Percentiles rank a stretch among this genome's conserved stretches.
These are phyloP conservation scores for Vicugna pacos DNA, from an alignment of 2,113 vertebrate species.

Conservation along the genomic window DNA sequence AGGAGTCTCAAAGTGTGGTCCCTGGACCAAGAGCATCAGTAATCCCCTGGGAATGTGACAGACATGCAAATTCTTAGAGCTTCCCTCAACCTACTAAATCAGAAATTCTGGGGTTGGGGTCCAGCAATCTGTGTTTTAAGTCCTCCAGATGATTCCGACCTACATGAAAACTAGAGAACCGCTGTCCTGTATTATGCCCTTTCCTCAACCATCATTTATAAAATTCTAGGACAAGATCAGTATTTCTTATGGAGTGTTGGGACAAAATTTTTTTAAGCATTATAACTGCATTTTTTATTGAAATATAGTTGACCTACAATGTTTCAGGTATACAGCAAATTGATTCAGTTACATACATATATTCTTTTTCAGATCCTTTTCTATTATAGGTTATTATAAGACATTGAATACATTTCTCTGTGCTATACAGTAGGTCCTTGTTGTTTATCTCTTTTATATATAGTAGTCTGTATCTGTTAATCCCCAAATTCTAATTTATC, in stretches of 20 bases:
- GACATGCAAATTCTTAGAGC: neutral
- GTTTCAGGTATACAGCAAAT: too few relatives aligned
- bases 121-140: neutral
- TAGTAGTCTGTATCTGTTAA: too few relatives aligned
- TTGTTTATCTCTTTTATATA: too few relatives aligned
- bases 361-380: too few relatives aligned
- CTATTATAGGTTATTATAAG: too few relatives aligned
- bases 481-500: too few relatives aligned
- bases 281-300: too few relatives aligned
- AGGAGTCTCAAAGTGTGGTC: neutral
- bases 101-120: neutral
- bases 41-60: neutral
- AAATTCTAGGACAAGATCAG: neutral
- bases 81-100: neutral
- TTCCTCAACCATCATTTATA: neutral
- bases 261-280: neutral
- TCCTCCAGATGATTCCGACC: neutral
- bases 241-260: neutral
- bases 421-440: too few relatives aligned
- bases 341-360: too few relatives aligned
- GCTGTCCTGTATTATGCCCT: neutral
- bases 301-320: too few relatives aligned
- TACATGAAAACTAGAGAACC: neutral
- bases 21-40: neutral
- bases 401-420: too few relatives aligned